Base-by-base conservation (phyloP, 1,140 invertebrate species). In the Drosophila tani region DNA sequence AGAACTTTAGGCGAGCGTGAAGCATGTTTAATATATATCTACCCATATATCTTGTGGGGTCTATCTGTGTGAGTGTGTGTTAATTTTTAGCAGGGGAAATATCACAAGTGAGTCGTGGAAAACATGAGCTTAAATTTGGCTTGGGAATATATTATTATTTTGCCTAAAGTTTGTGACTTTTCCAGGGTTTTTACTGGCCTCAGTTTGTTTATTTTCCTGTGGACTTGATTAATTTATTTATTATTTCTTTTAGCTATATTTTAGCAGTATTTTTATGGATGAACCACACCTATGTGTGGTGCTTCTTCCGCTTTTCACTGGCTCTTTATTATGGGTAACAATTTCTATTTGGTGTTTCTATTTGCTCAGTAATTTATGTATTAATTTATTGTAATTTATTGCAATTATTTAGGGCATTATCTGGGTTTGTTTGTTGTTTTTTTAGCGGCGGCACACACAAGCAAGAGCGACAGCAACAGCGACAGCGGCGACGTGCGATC, bases 1-100 rank as follows among this genome's bases (percentile, higher is more conserved):
- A 87, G 85, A 85, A 85, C 82, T 85, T 86, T 74, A 62, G 75
- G 64, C 79, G 82, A 84, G 81, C 82, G 77, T 84, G 67, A 77
- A 79, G 81, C 75, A 81, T 84, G 73, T 73, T 73, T 59, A 68
- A 75, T 69, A 77, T 45, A 60, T 45, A 76, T 40, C 63, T 59
- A 64, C 24, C 57, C 17, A 68, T 55, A 41, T 57, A 76, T 50
- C 43, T 65, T 53, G 32, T 17, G 38, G 38, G 47, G 40, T 19
- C 21, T 40, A 41, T 24, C 19, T 32, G 27, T 15, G 45, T 46
- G 40, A 47, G 51, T 73, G 51, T 77, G 66, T 71, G 47, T 66
- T 64, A 47, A n/a, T n/a, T 67, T 50, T 41, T 41, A 43, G 46
- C 19, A 24, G 35, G 19, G 45, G 27, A 12, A 29, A 59, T 73